Conservation (phyloP, 2,113 vertebrate genomes). For the Gobio gobio region DNA sequence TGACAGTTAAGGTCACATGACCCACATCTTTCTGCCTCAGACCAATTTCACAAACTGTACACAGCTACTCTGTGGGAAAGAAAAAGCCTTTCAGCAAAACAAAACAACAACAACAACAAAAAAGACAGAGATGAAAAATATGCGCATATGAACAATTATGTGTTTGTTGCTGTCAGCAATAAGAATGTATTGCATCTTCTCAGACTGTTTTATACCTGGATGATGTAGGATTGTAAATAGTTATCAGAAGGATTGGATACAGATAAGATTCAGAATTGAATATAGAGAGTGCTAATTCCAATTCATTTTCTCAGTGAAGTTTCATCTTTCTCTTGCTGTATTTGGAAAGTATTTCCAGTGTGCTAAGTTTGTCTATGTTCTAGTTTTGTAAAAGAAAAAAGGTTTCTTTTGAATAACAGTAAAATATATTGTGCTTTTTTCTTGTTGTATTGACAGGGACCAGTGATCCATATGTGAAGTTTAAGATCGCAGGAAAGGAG, state of each 20-base stretch:
- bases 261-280: too few species aligned
- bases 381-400: background rate
- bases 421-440: background rate
- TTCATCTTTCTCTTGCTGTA: background rate
- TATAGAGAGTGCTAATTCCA: background rate
- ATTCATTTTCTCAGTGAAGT: background rate
- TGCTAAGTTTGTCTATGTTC: background rate
- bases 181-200: background rate
- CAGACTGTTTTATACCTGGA: background rate
- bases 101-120: too few species aligned
- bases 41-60: background rate
- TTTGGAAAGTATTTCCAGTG: background rate
- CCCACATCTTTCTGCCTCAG: background rate
- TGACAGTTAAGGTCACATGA: constrained; percentile 43
- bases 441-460: constrained; percentile 79
- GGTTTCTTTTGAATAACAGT: background rate
- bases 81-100: background rate
- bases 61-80: background rate
- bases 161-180: background rate
- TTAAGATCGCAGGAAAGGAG: constrained; percentile 96
- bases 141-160: background rate
- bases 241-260: background rate
- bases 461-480: constrained; percentile 98
- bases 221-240: background rate
- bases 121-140: too few species aligned